Evolutionary conservation across 1,140 invertebrate species (phyloP).

Genomic region (Rhizoglyphus robini): DNA sequence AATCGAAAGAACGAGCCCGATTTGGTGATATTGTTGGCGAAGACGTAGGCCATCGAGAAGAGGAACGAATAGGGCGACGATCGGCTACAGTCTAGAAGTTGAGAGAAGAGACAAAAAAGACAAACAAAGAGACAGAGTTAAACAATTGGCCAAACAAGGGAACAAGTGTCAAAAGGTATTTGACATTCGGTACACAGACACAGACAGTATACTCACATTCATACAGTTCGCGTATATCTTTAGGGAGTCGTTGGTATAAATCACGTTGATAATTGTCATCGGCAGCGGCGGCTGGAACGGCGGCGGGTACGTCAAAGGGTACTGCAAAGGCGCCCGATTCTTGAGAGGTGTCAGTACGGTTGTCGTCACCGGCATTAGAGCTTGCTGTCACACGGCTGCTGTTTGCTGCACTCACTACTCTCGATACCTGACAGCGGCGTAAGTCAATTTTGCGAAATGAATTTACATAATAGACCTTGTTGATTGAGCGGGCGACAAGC

Average conservation of each 20-base stretch:
- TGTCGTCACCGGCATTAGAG: no score
- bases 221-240: background rate
- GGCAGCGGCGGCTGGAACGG: no score
- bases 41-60: background rate
- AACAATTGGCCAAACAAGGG: background rate
- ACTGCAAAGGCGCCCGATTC: no score
- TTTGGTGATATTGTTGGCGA: constrained; percentile 1
- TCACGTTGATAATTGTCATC: background rate
- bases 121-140: no score
- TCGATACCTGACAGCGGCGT: no score
- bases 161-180: background rate
- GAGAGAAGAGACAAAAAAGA: background rate
- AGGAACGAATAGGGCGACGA: background rate
- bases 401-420: no score
- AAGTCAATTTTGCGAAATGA: no score
- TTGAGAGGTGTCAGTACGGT: no score
- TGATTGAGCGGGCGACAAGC: no score
- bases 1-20: background rate
- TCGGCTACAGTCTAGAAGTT: background rate
- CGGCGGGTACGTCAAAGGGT: no score
- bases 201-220: background rate
- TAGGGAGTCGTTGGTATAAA: background rate
- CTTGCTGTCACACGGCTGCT: no score
- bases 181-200: background rate
- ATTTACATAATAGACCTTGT: no score